A percentile compares a stretch with the other conserved stretches of the same genome.
These are phyloP conservation scores for Arctocebus calabarensis DNA, from an alignment of 2,797 vertebrate genomes.

Conservation along the genomic window DNA sequence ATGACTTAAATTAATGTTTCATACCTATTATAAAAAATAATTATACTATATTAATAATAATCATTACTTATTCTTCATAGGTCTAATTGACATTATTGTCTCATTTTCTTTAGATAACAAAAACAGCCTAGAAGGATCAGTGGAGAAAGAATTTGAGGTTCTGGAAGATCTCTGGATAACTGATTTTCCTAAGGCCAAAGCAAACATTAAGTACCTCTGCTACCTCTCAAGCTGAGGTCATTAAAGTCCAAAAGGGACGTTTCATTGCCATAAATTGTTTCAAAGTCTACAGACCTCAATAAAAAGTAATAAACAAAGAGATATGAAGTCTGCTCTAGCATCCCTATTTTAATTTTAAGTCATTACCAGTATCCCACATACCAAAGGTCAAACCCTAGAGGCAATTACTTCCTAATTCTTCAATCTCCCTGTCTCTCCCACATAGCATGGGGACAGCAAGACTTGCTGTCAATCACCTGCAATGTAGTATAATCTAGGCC, in stretches of 20 bases:
- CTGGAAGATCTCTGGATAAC: not conserved
- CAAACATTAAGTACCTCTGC: not conserved
- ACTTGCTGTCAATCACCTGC: not conserved
- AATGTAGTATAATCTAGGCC: too few relatives aligned
- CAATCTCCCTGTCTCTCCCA: not conserved
- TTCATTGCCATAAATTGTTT: conserved; percentile 66
- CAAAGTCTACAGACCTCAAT: conserved; percentile 53
- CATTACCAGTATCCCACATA: not conserved
- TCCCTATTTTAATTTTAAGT: not conserved
- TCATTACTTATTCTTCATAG: not conserved
- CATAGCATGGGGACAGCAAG: not conserved
- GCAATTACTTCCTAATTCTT: not conserved
- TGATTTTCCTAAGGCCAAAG: not conserved
- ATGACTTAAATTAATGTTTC: not conserved
- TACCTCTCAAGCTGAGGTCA: not conserved
- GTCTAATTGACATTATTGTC: not conserved
- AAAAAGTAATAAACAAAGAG: not conserved
- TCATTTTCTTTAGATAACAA: not conserved
- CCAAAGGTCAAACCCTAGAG: conserved; percentile 16
- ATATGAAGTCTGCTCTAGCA: not conserved
- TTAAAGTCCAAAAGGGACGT: conserved; percentile 44
- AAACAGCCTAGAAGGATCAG: not conserved
- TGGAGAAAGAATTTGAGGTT: not conserved
- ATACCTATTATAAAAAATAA: not conserved
- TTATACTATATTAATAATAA: not conserved